Percentiles rank a stretch among this genome's conserved stretches.
phyloP scores from a whole-genome alignment of 2,888 invertebrate species.

The Morpho achilles region DNA sequence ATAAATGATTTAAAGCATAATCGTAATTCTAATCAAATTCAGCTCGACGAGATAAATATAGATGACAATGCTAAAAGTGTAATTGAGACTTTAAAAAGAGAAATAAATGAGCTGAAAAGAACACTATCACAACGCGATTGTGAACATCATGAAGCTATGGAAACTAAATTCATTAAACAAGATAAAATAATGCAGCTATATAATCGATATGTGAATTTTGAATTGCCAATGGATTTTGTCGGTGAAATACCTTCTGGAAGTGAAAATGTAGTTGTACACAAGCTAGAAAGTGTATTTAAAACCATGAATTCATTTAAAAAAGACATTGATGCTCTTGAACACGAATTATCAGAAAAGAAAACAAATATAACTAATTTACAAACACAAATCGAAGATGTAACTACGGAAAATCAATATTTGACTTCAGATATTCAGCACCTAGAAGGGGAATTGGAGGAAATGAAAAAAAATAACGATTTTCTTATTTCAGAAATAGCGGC shows the following conservation, averaged over 20 bases:
- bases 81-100: constrained; percentile 69
- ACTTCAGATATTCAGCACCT: constrained; percentile 68
- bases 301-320: constrained; percentile 78
- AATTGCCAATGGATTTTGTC: constrained; percentile 66
- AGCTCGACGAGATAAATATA: constrained; percentile 66
- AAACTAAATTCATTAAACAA: constrained; percentile 50
- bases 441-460: constrained; percentile 82
- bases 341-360: constrained; percentile 77
- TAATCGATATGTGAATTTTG: constrained; percentile 70
- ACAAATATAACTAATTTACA: constrained; percentile 72
- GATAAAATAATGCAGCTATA: constrained; percentile 65
- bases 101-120: constrained; percentile 63
- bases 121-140: constrained; percentile 51
- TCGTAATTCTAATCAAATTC: constrained; percentile 47
- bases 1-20: constrained; percentile 53
- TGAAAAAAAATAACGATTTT: constrained; percentile 85
- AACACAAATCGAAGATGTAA: constrained; percentile 77
- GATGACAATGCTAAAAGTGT: constrained; percentile 74
- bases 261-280: constrained; percentile 57
- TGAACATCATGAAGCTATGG: constrained; percentile 35
- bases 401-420: constrained; percentile 69
- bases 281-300: constrained; percentile 77
- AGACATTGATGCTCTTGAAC: constrained; percentile 78
- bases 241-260: constrained; percentile 64
- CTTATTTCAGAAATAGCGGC: constrained; percentile 83